Base-by-base conservation (phyloP, 2,113 vertebrate genomes). In the Speoplatyrhinus poulsoni region DNA sequence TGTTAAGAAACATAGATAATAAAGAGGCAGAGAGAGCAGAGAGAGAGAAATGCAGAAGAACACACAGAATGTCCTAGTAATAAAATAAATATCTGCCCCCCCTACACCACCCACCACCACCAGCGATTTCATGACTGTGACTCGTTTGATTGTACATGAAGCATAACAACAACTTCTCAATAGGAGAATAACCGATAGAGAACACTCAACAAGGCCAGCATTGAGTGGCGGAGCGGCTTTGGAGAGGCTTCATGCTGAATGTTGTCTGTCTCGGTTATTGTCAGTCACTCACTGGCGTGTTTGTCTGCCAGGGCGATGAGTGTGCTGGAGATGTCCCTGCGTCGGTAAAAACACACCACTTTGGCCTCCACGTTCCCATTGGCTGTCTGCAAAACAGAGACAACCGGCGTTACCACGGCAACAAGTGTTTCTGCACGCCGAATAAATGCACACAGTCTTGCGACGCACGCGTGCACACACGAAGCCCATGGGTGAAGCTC, bases 301-400 rank as follows among this genome's bases (percentile, higher is more conserved):
- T 99, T 99, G 92, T 98, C 96, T 52, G 97, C 97, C 89, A 99
- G 79, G 17, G 97, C 94, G 82, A 99, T 98, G 80, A 99, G 96
- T 0, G 95, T 95, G 86, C 95, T 94, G 54, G 97, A 97, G 89
- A 99, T 98, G 91, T 98, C 96, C 70, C 97, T 93, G 81, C 96
- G 93, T 57, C 97, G 90, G 92, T 98, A 99, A 93, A 99, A 99
- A 85, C 97, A 99, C 65, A 99, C 96, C 91, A 98, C 96, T 93
- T 99, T 99, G 68, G 97, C 96, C 85, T 99, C 97, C 91, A 99
- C 96, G 10, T 98, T 99, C 70, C 96, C 97, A 89, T 95, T 98
- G 84, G 96, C 96, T 61, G 97, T 99, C 97, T 99, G 92, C 55
- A 82, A 94, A 94, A 4, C 73, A 76, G 76, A 82, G 88, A 85